A percentile compares a stretch with the other conserved stretches of the same genome.
Conservation (phyloP, 53 echinoderm and acorn worm genomes). For the Arbacia lixula region DNA sequence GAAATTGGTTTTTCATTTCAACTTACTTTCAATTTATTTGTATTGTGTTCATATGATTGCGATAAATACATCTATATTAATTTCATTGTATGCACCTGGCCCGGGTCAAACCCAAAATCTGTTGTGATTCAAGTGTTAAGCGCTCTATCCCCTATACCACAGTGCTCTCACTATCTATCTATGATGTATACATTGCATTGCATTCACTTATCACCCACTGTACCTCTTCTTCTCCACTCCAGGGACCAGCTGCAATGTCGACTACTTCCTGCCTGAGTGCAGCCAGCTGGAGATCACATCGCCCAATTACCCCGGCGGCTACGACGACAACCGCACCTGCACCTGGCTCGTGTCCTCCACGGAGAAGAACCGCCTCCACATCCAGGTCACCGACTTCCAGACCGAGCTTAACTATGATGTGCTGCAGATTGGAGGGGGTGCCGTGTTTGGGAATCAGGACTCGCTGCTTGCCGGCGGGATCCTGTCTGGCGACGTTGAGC, state of each 20-base stretch:
- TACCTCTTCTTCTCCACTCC: no score
- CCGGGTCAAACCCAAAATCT: no score
- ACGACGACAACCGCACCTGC: conserved; percentile 69
- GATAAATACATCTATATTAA: no score
- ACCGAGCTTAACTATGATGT: conserved; percentile 58
- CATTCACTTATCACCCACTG: no score
- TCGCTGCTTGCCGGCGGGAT: conserved; percentile 14
- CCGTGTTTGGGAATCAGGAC: neutral
- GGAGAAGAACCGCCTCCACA: conserved; percentile 38
- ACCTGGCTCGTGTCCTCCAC: conserved; percentile 69
- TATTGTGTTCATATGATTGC: no score
- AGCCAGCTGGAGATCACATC: conserved; percentile 66
- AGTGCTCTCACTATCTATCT: no score
- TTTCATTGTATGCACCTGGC: no score
- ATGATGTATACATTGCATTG: no score
- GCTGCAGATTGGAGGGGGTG: conserved; percentile 57
- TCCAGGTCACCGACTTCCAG: conserved; percentile 50
- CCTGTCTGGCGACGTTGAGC: neutral
- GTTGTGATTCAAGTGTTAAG: no score
- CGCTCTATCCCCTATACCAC: no score
- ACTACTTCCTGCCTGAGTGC: conserved; percentile 67
- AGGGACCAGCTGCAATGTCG: conserved; percentile 49
- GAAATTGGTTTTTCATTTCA: no score
- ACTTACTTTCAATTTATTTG: no score
- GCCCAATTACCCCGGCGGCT: conserved; percentile 84